Percentiles rank a stretch among this genome's conserved stretches.
Evolutionary conservation across 2,113 vertebrate genomes (phyloP).

Genomic region (Struthidea cinerea): DNA sequence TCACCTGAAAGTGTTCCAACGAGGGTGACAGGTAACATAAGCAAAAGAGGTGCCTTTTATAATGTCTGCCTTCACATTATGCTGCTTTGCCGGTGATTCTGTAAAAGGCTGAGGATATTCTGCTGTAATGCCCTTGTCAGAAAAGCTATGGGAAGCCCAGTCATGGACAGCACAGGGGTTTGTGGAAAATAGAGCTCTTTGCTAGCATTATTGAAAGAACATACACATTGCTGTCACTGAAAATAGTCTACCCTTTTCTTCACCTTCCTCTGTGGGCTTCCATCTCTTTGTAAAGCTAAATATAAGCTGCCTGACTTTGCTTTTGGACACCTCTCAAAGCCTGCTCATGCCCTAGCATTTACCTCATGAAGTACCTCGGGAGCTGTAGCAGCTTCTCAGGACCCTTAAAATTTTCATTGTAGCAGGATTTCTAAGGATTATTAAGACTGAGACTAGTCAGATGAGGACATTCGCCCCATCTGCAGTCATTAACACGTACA

Average conservation of each 20-base stretch:
- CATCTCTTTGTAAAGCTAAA: neutral
- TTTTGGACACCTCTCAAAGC: neutral
- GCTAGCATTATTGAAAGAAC: neutral
- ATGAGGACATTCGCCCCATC: neutral
- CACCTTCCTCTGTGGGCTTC: neutral
- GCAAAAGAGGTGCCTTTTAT: neutral
- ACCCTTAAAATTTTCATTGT: neutral
- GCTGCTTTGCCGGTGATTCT: neutral
- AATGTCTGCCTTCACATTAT: neutral
- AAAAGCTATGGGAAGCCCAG: neutral
- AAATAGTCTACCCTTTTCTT: neutral
- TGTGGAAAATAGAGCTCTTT: neutral
- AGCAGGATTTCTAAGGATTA: neutral
- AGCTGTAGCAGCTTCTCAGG: neutral
- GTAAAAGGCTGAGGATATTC: neutral
- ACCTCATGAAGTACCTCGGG: neutral
- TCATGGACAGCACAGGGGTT: neutral
- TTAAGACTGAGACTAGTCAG: neutral
- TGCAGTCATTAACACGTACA: neutral
- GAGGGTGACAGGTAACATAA: neutral
- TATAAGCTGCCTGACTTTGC: neutral
- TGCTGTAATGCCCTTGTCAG: neutral
- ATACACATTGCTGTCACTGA: neutral
- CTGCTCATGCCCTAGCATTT: accelerated
- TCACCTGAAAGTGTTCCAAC: neutral